Evolutionary conservation across 2,113 vertebrate genomes (phyloP).

Genomic region (Sminthopsis crassicaudata): DNA sequence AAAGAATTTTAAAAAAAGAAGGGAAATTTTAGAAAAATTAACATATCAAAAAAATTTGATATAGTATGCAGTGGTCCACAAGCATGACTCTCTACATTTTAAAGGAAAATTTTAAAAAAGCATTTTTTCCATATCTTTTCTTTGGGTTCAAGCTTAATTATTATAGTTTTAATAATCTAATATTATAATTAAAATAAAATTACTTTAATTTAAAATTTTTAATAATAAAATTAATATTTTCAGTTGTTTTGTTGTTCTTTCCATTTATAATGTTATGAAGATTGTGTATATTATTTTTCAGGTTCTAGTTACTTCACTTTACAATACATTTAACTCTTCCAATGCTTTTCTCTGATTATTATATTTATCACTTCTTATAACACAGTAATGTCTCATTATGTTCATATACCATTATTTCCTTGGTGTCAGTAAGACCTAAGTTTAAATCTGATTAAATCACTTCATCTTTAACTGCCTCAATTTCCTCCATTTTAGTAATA

Average conservation of each 20-base stretch:
- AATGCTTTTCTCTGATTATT: not conserved
- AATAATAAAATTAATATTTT: not conserved
- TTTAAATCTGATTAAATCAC: not conserved
- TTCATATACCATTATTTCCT: not conserved
- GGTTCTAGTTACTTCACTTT: not conserved
- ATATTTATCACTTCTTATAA: not conserved
- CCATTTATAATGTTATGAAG: not conserved
- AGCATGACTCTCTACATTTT: not conserved
- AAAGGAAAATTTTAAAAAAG: not conserved
- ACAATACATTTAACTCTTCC: not conserved
- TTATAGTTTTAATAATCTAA: not conserved
- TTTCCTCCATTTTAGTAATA: not conserved
- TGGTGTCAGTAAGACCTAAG: not conserved
- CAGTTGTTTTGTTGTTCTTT: not conserved
- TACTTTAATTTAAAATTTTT: no score
- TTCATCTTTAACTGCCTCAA: not conserved
- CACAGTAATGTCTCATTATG: not conserved
- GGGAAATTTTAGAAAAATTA: not conserved
- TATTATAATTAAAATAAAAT: no score
- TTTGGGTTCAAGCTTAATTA: not conserved
- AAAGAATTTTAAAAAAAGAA: not conserved
- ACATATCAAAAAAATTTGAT: not conserved
- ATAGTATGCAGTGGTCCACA: not conserved
- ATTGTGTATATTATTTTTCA: not conserved
- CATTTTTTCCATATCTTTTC: not conserved